phyloP scores from a whole-genome alignment of 2,113 vertebrate species.

The Cynocephalus volans region DNA sequence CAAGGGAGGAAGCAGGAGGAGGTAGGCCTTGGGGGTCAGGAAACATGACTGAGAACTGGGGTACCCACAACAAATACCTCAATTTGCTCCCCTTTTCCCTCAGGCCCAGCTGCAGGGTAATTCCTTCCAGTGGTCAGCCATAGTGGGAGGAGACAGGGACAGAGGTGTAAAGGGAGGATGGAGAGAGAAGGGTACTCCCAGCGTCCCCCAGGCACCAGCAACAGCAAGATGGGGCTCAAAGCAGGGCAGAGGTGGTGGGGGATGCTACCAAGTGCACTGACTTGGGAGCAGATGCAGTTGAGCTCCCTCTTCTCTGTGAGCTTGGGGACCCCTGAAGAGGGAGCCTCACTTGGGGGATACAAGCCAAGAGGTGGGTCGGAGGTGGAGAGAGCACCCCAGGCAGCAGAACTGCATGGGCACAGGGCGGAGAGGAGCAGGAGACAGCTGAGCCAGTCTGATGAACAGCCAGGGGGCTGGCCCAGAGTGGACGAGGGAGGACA shows the following conservation, averaged over 20 bases:
- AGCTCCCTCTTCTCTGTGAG: not conserved
- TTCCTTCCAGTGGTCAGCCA: accelerated
- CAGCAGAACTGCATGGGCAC: not conserved
- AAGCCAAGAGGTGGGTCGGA: accelerated
- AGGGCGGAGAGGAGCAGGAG: not conserved
- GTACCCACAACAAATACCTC: accelerated
- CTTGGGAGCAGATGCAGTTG: not conserved
- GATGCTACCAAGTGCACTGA: not conserved
- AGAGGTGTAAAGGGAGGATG: not conserved
- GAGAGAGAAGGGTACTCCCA: not conserved
- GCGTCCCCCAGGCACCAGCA: not conserved
- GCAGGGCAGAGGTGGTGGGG: not conserved
- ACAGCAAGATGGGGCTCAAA: not conserved
- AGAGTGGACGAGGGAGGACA: accelerated
- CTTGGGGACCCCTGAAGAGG: too few species aligned
- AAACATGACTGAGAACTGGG: not conserved
- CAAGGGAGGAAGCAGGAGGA: not conserved
- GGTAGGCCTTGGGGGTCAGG: not conserved
- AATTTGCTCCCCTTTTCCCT: not conserved
- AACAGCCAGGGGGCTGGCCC: too few species aligned
- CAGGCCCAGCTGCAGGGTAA: not conserved
- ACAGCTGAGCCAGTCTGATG: not conserved
- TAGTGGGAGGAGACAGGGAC: not conserved
- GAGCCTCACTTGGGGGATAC: not conserved
- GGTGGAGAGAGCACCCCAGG: accelerated